A percentile compares a stretch with the other conserved stretches of the same genome.
These are phyloP conservation scores for Ceratitis capitata DNA, from an alignment of 1,140 invertebrate species.

Conservation along the genomic window DNA sequence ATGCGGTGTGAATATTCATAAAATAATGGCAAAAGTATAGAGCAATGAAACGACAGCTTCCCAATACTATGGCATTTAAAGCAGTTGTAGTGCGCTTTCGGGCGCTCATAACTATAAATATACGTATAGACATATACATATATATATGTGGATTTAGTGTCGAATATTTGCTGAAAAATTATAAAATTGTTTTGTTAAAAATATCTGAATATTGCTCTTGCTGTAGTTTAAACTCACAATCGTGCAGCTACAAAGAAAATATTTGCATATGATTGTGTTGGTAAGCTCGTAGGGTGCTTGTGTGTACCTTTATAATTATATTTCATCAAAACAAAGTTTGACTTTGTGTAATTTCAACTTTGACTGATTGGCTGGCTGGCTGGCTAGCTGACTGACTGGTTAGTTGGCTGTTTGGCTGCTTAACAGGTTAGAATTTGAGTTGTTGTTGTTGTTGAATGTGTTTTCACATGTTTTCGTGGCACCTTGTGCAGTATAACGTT, in stretches of 20 bases:
- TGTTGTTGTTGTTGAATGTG: background rate
- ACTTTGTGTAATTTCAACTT: constrained; percentile 34
- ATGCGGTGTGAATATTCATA: background rate
- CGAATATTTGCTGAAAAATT: constrained; percentile 39
- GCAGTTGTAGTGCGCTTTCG: background rate
- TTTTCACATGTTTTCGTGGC: background rate
- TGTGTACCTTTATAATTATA: constrained; percentile 31
- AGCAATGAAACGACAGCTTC: background rate
- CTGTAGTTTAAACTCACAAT: background rate
- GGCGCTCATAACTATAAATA: background rate
- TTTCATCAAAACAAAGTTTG: constrained; percentile 37
- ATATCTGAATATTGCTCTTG: background rate
- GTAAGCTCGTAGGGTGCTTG: background rate
- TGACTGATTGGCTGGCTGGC: constrained; percentile 29
- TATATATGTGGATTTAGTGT: background rate
- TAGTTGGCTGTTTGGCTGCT: background rate
- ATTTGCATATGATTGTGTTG: background rate
- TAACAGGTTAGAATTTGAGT: too few relatives aligned
- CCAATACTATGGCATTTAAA: background rate
- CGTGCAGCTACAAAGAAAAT: background rate
- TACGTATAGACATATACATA: background rate
- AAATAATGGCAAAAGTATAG: background rate
- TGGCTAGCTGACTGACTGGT: too few relatives aligned
- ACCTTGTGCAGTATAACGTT: too few relatives aligned
- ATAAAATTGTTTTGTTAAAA: constrained; percentile 31